A percentile compares a stretch with the other conserved stretches of the same genome.
Conservation (phyloP, 1,140 invertebrate genomes). For the Vanessa atalanta region DNA sequence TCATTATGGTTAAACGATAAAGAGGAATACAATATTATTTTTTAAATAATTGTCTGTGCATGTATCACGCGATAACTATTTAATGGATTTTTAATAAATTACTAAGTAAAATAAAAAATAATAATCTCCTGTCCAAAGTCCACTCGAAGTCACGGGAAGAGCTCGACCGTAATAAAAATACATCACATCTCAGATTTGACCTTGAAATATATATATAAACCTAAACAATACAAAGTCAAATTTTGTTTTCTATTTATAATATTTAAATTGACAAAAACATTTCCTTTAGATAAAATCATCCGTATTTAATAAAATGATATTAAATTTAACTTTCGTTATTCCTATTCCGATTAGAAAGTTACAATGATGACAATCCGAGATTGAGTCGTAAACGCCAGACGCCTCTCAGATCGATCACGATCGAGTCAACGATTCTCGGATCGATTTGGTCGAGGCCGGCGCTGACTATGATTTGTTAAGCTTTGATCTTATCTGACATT, state of each 20-base stretch:
- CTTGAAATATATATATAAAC: slow-evolving; percentile 5
- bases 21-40: too few species aligned
- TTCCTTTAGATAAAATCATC: neutral
- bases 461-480: slow-evolving; percentile 68
- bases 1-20: too few species aligned
- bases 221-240: neutral
- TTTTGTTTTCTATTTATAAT: neutral
- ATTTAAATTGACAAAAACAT: neutral
- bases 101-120: too few species aligned
- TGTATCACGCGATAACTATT: too few species aligned
- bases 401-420: slow-evolving; percentile 56
- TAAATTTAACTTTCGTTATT: slow-evolving; percentile 19
- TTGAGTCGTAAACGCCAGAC: slow-evolving; percentile 54
- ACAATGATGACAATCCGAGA: slow-evolving; percentile 72
- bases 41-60: too few species aligned
- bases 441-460: slow-evolving; percentile 58
- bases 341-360: slow-evolving; percentile 25
- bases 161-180: neutral
- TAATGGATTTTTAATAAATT: too few species aligned
- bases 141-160: neutral
- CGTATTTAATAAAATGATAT: neutral
- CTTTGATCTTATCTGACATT: slow-evolving; percentile 79
- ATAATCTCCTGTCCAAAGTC: neutral
- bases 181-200: neutral
- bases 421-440: slow-evolving; percentile 58